These are phyloP conservation scores for Cephus nigrinus DNA, from an alignment of 2,888 invertebrate species.

Conservation along the genomic window DNA sequence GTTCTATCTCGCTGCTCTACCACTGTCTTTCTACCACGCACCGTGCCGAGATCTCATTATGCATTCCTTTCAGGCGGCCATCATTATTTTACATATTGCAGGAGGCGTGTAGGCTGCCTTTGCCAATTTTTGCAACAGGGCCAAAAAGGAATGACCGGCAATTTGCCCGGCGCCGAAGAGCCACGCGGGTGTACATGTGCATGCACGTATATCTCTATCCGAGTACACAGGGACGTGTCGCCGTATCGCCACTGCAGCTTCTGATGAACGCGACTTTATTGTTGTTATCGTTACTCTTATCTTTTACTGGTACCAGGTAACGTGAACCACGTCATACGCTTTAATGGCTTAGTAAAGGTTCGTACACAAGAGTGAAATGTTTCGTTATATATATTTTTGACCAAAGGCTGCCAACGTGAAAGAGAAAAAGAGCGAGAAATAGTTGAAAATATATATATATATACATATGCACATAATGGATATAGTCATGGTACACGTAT, in stretches of 20 bases:
- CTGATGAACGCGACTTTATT: neutral
- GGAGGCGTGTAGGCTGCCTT: constrained; percentile 43
- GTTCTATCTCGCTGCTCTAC: neutral
- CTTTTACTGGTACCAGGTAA: neutral
- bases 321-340: neutral
- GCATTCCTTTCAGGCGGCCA: constrained; percentile 59
- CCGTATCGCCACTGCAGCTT: neutral
- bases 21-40: neutral
- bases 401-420: neutral
- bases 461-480: neutral
- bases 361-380: neutral
- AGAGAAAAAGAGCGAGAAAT: neutral
- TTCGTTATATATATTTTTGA: neutral
- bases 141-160: constrained; percentile 38
- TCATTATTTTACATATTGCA: constrained; percentile 59
- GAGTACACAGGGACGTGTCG: neutral
- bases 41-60: constrained; percentile 50
- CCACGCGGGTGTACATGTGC: neutral
- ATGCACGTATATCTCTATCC: neutral
- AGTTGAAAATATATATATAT: neutral
- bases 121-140: constrained; percentile 54
- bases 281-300: neutral
- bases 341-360: neutral
- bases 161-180: constrained; percentile 8
- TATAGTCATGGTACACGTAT: neutral